These are phyloP conservation scores for Drosophila falleni DNA, from an alignment of 2,888 invertebrate genomes.

Conservation along the genomic window DNA sequence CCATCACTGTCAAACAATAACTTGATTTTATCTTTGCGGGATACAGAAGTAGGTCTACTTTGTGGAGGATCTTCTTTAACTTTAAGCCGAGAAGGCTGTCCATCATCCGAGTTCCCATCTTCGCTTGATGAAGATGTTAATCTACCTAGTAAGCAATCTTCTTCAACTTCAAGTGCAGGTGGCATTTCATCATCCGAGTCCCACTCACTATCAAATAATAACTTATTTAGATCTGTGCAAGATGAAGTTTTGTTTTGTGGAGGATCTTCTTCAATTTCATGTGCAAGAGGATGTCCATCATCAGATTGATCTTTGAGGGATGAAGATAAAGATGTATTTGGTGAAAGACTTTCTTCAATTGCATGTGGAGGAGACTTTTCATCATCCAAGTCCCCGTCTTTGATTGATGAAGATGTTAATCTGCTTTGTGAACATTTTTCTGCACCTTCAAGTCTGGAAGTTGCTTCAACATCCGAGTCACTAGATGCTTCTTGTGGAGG, in stretches of 20 bases:
- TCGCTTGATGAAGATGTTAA: background rate
- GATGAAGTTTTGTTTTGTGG: background rate
- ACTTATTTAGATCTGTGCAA: background rate
- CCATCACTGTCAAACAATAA: background rate
- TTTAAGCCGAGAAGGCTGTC: background rate
- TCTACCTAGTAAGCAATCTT: background rate
- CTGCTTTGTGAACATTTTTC: background rate
- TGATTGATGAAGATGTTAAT: background rate
- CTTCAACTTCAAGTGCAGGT: background rate
- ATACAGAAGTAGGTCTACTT: background rate
- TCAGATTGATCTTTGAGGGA: background rate
- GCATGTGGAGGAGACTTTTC: background rate
- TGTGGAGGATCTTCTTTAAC: background rate
- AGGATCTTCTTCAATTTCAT: background rate
- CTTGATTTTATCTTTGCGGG: background rate
- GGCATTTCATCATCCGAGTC: background rate
- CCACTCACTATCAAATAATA: background rate
- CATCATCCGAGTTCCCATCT: background rate
- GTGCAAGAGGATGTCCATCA: background rate
- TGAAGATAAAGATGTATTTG: background rate
- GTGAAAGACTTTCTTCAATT: background rate
- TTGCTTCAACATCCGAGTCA: slow-evolving; percentile 3
- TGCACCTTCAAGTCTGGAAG: background rate
- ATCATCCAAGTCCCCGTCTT: background rate
- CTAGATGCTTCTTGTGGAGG: background rate